These are phyloP conservation scores for Pantherophis guttatus DNA, from an alignment of 2,113 vertebrate genomes.

Conservation along the genomic window DNA sequence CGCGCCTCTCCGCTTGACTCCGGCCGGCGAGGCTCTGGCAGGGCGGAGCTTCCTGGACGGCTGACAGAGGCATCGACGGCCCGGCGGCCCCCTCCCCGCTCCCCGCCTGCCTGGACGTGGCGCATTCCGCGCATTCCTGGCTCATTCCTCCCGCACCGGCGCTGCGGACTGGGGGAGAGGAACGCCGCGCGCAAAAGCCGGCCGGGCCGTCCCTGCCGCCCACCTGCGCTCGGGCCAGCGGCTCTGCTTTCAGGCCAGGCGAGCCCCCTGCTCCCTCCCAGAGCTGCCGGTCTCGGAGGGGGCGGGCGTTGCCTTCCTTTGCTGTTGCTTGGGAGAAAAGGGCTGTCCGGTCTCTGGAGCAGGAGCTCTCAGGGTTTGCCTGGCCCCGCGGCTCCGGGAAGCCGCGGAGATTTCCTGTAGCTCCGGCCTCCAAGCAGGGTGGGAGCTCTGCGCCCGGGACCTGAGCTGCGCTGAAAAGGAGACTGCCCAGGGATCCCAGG, in stretches of 20 bases:
- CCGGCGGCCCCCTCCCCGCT: too few relatives aligned
- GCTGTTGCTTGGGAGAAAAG: neutral
- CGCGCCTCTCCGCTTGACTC: neutral
- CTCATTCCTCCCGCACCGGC: neutral
- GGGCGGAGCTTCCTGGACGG: neutral
- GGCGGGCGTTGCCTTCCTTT: rapidly evolving
- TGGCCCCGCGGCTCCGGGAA: neutral
- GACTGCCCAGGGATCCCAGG: neutral
- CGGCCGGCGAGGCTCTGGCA: neutral
- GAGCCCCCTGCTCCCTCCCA: neutral
- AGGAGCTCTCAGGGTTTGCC: neutral
- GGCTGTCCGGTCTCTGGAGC: neutral
- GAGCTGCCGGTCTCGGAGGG: neutral
- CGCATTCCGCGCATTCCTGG: neutral
- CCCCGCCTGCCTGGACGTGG: slow-evolving; percentile 2
- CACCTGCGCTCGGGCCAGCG: neutral
- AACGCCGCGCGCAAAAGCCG: neutral
- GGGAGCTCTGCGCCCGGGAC: neutral
- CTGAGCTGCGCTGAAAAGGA: neutral
- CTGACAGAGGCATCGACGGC: neutral
- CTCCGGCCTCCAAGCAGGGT: neutral
- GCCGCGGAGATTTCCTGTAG: neutral
- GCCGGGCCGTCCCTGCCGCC: too few relatives aligned
- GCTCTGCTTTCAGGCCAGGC: neutral
- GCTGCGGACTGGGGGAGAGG: neutral